These are phyloP conservation scores for Philopedon plagiatum DNA, from an alignment of 2,888 invertebrate genomes.

Conservation along the genomic window DNA sequence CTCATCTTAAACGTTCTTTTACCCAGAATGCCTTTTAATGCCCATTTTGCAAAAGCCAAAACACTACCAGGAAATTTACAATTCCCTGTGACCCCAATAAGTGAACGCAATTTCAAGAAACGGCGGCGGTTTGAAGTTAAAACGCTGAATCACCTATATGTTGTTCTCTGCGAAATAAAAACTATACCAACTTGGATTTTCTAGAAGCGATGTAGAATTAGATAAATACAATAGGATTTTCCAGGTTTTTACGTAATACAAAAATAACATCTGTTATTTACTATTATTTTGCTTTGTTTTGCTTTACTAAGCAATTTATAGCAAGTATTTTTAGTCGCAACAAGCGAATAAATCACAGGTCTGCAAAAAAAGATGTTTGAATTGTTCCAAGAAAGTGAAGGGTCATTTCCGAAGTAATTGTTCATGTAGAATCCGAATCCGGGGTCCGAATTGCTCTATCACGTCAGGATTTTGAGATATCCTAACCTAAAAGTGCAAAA, in stretches of 20 bases:
- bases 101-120: constrained; percentile 47
- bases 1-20: too few species aligned
- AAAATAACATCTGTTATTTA: not conserved
- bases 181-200: constrained; percentile 39
- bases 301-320: too few species aligned
- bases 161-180: constrained; percentile 43
- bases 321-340: too few species aligned
- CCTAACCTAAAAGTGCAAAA: too few species aligned
- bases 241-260: constrained; percentile 3
- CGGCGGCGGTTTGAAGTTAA: constrained; percentile 46
- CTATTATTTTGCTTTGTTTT: not conserved
- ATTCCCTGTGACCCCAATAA: constrained; percentile 49
- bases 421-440: too few species aligned
- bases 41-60: constrained; percentile 37
- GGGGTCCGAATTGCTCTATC: too few species aligned
- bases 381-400: too few species aligned
- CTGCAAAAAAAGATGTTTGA: too few species aligned
- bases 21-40: not conserved
- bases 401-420: too few species aligned
- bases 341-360: too few species aligned
- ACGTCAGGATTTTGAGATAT: too few species aligned
- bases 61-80: constrained; percentile 45
- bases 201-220: constrained; percentile 35
- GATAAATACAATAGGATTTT: constrained; percentile 35
- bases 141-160: constrained; percentile 45